Percentiles rank a stretch among this genome's conserved stretches.
phyloP scores from a whole-genome alignment of 2,888 invertebrate genomes.

The Pseudolycoriella hygida region DNA sequence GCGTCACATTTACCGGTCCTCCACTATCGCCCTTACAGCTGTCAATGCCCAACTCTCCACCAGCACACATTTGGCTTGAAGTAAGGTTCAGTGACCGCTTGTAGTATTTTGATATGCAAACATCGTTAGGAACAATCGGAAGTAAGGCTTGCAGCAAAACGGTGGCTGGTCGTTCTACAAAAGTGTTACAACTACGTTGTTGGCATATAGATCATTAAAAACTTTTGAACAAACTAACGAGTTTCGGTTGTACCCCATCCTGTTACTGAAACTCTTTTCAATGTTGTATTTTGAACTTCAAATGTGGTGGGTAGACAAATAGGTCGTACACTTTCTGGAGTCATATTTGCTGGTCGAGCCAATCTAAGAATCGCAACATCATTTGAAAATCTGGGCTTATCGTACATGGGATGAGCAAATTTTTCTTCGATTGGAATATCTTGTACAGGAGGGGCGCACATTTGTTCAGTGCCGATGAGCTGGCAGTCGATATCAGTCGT shows the following conservation, averaged over 20 bases:
- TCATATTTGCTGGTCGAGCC: no score
- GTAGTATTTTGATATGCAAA: neutral
- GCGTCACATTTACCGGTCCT: no score
- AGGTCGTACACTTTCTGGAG: no score
- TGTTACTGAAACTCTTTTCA: neutral
- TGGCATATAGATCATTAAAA: no score
- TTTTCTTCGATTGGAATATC: no score
- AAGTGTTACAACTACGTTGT: neutral
- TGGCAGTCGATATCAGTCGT: constrained; percentile 20
- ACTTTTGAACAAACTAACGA: neutral
- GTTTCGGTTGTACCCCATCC: neutral
- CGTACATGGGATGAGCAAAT: no score
- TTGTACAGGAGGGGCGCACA: no score
- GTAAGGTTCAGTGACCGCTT: neutral
- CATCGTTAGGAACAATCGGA: neutral
- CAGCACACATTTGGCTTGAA: neutral
- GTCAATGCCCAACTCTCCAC: neutral
- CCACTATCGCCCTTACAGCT: neutral
- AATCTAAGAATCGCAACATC: no score
- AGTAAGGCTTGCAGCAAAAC: constrained; percentile 4
- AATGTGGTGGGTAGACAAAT: no score
- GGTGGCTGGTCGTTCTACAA: neutral
- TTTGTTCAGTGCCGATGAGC: no score
- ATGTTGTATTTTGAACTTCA: neutral
- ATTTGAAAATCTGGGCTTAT: no score